Evolutionary conservation across 2,888 invertebrate genomes (phyloP).

Genomic region (Rhaphigaster nebulosa): DNA sequence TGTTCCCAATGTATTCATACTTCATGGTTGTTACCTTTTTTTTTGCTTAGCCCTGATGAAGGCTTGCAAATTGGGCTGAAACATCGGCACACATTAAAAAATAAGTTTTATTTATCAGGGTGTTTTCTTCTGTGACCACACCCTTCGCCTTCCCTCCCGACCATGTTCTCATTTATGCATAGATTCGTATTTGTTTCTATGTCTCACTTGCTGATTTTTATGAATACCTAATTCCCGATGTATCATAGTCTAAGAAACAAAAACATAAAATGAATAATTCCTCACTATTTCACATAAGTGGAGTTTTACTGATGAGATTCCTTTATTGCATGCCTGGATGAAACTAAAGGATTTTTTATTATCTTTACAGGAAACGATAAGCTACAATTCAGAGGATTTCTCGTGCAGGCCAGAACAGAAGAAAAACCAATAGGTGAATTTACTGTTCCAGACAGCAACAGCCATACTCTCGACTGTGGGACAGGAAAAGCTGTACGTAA

Average conservation of each 20-base stretch:
- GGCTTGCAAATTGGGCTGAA: no score
- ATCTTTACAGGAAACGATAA: neutral
- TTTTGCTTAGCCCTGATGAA: no score
- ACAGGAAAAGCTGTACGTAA: conserved; percentile 72
- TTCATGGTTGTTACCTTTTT: no score
- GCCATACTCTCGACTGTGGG: conserved; percentile 71
- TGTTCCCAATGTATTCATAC: no score
- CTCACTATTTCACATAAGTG: neutral
- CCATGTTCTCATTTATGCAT: no score
- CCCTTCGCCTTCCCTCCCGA: no score
- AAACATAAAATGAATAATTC: no score
- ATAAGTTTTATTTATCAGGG: no score
- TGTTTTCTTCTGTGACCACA: no score
- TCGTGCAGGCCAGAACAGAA: conserved; percentile 77
- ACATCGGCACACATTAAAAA: no score
- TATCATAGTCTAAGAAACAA: no score
- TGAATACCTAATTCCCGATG: neutral
- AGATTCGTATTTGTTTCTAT: no score
- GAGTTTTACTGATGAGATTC: neutral
- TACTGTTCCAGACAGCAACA: conserved; percentile 67
- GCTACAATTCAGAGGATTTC: conserved; percentile 74
- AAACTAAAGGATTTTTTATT: neutral
- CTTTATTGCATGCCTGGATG: neutral
- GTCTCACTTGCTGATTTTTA: neutral
- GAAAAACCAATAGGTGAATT: conserved; percentile 77